phyloP scores from a whole-genome alignment of 2,797 vertebrate species.

The Parotocinclus haroldoi region DNA sequence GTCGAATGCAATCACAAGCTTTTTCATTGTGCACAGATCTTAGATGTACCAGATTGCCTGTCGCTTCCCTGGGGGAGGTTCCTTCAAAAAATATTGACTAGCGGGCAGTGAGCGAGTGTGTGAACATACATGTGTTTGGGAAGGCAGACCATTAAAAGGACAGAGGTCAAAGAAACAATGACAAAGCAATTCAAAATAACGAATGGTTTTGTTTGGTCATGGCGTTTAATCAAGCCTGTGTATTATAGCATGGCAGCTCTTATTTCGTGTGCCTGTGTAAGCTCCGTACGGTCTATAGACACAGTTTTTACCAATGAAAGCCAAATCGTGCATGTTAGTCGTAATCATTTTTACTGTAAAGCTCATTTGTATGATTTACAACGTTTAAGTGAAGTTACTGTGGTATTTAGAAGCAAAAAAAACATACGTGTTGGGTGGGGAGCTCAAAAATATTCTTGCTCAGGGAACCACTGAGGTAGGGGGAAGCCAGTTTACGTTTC shows the following conservation, averaged over 20 bases:
- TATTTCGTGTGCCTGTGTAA: background rate
- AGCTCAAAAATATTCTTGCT: no score
- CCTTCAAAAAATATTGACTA: conserved; percentile 78
- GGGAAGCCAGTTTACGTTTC: no score
- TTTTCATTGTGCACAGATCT: conserved; percentile 64
- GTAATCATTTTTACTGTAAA: no score
- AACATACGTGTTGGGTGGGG: no score
- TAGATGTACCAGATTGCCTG: conserved; percentile 64
- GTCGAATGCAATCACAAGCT: conserved; percentile 76
- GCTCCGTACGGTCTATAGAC: no score
- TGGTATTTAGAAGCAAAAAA: no score
- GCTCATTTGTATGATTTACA: no score
- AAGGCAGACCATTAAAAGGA: conserved; percentile 46
- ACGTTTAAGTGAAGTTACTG: no score
- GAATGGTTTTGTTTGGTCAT: conserved; percentile 1
- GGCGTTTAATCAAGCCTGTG: background rate
- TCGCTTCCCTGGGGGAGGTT: conserved; percentile 65
- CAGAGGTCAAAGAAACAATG: conserved; percentile 22
- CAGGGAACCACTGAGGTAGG: no score
- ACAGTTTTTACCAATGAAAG: no score
- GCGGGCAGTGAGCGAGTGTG: conserved; percentile 60
- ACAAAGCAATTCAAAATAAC: background rate
- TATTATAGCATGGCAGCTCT: background rate
- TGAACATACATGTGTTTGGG: conserved; percentile 44
- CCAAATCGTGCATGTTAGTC: no score